These are phyloP conservation scores for Cheilosia impressa DNA, from an alignment of 2,888 invertebrate species.

Conservation along the genomic window DNA sequence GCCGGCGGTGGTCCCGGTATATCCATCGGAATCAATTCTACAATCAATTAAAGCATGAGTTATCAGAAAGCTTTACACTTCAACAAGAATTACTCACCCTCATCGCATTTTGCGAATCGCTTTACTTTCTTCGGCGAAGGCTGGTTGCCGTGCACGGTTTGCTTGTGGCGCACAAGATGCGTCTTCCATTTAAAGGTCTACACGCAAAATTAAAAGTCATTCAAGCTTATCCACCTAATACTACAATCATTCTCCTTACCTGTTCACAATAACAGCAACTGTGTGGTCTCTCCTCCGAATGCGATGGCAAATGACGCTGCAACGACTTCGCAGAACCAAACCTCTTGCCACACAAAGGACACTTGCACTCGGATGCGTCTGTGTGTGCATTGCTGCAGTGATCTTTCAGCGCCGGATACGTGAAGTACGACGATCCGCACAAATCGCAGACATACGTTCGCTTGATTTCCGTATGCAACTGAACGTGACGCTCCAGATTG, in stretches of 20 bases:
- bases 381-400: slow-evolving; percentile 83
- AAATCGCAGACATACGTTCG: slow-evolving; percentile 83
- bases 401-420: slow-evolving; percentile 83
- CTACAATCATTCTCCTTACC: slow-evolving; percentile 75
- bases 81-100: slow-evolving; percentile 78
- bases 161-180: slow-evolving; percentile 83
- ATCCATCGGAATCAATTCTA: slow-evolving; percentile 81
- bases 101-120: slow-evolving; percentile 82
- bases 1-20: slow-evolving; percentile 83
- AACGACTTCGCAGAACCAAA: slow-evolving; percentile 82
- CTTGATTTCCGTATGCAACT: slow-evolving; percentile 83
- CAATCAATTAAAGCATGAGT: slow-evolving; percentile 2
- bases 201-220: slow-evolving; percentile 1
- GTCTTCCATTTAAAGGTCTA: slow-evolving; percentile 84
- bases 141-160: slow-evolving; percentile 82
- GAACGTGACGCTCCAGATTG: slow-evolving; percentile 83
- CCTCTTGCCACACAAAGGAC: slow-evolving; percentile 82
- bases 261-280: slow-evolving; percentile 83
- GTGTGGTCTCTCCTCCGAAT: slow-evolving; percentile 83
- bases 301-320: slow-evolving; percentile 83
- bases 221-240: not conserved
- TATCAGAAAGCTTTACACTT: not conserved
- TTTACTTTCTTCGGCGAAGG: slow-evolving; percentile 82
- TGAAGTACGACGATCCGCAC: slow-evolving; percentile 83
- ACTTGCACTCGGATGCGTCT: slow-evolving; percentile 82